Evolutionary conservation across 2,113 vertebrate species (phyloP), one percentile per base, ranked within the genome.

Genomic region (Ivindomyrus marchei): DNA sequence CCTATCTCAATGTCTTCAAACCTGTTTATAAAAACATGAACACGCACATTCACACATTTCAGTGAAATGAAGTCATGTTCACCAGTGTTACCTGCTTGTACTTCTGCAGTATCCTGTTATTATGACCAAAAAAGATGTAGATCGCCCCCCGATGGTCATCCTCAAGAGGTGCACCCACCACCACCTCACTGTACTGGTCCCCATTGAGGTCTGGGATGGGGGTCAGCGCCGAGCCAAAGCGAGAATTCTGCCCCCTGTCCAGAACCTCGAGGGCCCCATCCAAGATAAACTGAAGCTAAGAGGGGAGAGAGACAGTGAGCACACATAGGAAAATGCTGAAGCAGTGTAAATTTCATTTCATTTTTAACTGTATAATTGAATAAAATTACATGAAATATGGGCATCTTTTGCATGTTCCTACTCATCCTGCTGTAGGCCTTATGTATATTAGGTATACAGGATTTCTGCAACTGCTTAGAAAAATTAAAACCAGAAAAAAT

Each of bases 191-290:
- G 95, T 97, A 98, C 87, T 96, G 95, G 21, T 99, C 98, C 1
- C 98, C 97, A 19, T 99, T 99, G 90, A 99, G 96, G 91, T 99
- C 98, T 0, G 95, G 96, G 1, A 99, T 97, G 0, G 97, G 96
- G 0, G 97, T 96, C 0, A 99, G 97, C 83, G 97, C 96, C 2
- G 97, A 97, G 2, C 98, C 98, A 0, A 99, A 99, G 0, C 98
- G 97, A 66, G 98, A 96, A 0, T 99, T 98, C 94, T 99, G 98
- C 89, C 97, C 97, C 3, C 95, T 93, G 36, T 96, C 97, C 15
- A 95, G 94, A 27, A 98, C 97, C 91, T 94, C 90, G 9, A 99
- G 94, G 0, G 95, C 92, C 1, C 97, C 98, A 0, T 97, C 96
- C 86, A 94, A 93, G 88, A 97, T 15, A 1, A 98, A 98, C 88